These are phyloP conservation scores for Micronycteris hirsuta DNA, from an alignment of 2,113 vertebrate species.

Conservation along the genomic window DNA sequence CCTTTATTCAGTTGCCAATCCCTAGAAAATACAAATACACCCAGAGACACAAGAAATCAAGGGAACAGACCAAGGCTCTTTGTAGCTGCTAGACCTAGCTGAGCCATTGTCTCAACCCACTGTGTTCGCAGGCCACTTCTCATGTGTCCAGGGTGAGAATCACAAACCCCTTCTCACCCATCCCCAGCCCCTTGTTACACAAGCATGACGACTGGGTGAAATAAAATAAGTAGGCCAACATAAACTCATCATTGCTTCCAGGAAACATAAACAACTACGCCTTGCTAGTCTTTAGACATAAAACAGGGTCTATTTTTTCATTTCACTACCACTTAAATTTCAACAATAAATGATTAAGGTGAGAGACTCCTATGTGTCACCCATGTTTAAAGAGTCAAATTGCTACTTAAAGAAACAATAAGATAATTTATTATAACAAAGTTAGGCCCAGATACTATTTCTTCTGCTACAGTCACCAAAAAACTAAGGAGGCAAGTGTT, in stretches of 20 bases:
- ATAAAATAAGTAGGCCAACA: neutral
- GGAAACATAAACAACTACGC: neutral
- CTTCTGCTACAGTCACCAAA: conserved; percentile 38
- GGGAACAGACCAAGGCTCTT: neutral
- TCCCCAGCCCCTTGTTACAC: neutral
- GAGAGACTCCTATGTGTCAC: neutral
- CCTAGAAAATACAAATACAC: neutral
- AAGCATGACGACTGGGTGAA: neutral
- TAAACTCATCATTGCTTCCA: neutral
- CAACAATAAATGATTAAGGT: conserved; percentile 11
- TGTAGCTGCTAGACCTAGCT: neutral
- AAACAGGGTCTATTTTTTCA: neutral
- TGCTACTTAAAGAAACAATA: conserved; percentile 3
- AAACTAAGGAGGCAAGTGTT: neutral
- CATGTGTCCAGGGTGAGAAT: neutral
- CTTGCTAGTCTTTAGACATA: neutral
- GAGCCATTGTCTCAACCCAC: neutral
- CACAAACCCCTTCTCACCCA: too few species aligned
- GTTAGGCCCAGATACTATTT: neutral
- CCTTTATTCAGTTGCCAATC: neutral
- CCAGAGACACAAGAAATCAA: neutral
- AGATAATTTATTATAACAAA: conserved; percentile 7
- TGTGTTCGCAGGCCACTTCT: neutral
- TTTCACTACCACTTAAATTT: conserved; percentile 3
- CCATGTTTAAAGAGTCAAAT: neutral